Percentiles rank a stretch among this genome's conserved stretches.
phyloP scores from a whole-genome alignment of 2,113 vertebrate genomes.

The Mola mola region DNA sequence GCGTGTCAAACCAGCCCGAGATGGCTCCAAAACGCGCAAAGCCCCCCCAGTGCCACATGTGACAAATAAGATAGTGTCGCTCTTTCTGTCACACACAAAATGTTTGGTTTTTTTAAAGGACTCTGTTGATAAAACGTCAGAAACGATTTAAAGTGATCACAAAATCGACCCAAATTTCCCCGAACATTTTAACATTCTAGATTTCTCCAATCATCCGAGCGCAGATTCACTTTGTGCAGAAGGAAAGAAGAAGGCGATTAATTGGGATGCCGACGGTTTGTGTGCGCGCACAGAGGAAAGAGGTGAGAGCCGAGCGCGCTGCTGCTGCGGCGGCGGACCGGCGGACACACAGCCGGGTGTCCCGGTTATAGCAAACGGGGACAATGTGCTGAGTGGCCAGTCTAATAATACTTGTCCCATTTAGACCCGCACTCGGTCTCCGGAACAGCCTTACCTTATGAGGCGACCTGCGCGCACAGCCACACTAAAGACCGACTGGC shows the following conservation, averaged over 20 bases:
- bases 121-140: no score
- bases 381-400: conserved; percentile 99
- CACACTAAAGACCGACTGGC: conserved; percentile 82
- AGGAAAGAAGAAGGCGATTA: conserved; percentile 11
- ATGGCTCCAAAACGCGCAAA: no score
- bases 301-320: no score
- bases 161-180: no score
- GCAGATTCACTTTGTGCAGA: background rate
- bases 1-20: background rate
- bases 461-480: conserved; percentile 89
- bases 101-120: no score
- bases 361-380: conserved; percentile 91
- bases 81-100: no score
- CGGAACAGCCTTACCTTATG: conserved; percentile 99
- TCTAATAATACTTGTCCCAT: conserved; percentile 99
- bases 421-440: conserved; percentile 91
- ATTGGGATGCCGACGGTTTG: conserved; percentile 25
- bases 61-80: no score
- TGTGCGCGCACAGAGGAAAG: no score
- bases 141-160: background rate
- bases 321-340: no score
- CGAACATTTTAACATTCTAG: no score
- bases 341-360: conserved; percentile 54
- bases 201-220: conserved; percentile 8
- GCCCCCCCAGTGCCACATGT: no score